A percentile compares a stretch with the other conserved stretches of the same genome.
Evolutionary conservation across 1,140 invertebrate genomes (phyloP).

Genomic region (Choristoneura fumiferana): DNA sequence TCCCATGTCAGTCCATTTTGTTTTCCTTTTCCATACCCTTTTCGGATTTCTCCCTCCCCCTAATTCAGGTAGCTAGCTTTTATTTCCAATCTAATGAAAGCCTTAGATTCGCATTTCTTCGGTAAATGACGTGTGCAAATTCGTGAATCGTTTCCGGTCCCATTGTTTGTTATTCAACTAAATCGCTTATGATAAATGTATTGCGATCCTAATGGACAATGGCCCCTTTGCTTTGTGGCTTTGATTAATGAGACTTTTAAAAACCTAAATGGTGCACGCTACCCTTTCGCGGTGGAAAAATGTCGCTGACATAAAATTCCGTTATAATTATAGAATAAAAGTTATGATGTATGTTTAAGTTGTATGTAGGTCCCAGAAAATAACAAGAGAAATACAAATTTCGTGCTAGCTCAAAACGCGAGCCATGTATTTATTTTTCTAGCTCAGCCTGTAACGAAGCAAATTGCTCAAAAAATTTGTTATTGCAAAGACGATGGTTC

Average conservation of each 20-base stretch:
- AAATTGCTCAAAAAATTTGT: no score
- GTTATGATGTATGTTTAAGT: not conserved
- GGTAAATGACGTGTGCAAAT: constrained; percentile 21
- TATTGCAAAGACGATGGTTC: no score
- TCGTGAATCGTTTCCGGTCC: constrained; percentile 23
- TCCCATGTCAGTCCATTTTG: no score
- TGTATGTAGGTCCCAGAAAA: no score
- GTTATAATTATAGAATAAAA: constrained; percentile 1
- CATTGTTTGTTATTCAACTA: constrained; percentile 20
- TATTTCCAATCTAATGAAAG: no score
- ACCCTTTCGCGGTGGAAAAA: constrained; percentile 8
- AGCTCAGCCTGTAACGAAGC: no score
- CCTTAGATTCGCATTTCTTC: not conserved
- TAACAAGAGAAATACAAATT: no score
- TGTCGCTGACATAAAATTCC: constrained; percentile 10
- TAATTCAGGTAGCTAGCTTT: no score
- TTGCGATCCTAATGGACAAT: constrained; percentile 22
- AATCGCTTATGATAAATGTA: constrained; percentile 27
- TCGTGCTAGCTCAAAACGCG: no score
- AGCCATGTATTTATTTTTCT: no score
- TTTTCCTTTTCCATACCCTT: no score
- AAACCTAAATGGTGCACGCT: constrained; percentile 11
- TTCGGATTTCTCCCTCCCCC: no score
- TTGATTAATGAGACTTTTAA: constrained; percentile 26
- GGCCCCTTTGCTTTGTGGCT: constrained; percentile 14